Conservation (phyloP, 2,888 invertebrate genomes). For the Aphodius sticticus region DNA sequence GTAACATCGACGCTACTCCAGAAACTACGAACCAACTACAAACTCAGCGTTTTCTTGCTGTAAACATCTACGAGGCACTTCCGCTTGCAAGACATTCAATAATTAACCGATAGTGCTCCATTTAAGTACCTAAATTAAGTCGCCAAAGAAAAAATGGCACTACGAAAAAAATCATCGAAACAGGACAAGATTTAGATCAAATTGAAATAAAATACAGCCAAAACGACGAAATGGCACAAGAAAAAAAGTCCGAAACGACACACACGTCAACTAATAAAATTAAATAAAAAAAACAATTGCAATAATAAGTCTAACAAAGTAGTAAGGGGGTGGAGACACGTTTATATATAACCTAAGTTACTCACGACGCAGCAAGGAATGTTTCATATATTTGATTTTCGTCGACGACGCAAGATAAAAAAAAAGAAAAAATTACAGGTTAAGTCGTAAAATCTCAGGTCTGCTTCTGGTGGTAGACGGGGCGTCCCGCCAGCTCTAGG, state of each 20-base stretch:
- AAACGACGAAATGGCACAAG: neutral
- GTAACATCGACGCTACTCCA: neutral
- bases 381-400: neutral
- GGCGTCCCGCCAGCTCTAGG: slow-evolving; percentile 85
- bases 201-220: neutral
- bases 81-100: neutral
- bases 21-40: neutral
- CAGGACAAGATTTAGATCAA: neutral
- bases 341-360: neutral
- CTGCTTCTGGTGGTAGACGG: slow-evolving; percentile 78
- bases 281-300: neutral
- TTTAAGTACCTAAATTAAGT: neutral
- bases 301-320: too few species aligned
- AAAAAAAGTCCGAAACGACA: neutral
- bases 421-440: slow-evolving; percentile 14
- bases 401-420: slow-evolving; percentile 5
- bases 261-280: neutral
- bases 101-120: neutral
- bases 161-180: neutral
- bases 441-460: slow-evolving; percentile 43
- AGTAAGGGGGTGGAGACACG: too few species aligned
- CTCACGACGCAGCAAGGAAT: neutral
- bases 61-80: neutral
- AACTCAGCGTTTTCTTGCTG: neutral
- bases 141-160: neutral